Percentiles rank a stretch among this genome's conserved stretches.
Conservation (phyloP, 2,113 vertebrate genomes). For the Actenoides hombroni region DNA sequence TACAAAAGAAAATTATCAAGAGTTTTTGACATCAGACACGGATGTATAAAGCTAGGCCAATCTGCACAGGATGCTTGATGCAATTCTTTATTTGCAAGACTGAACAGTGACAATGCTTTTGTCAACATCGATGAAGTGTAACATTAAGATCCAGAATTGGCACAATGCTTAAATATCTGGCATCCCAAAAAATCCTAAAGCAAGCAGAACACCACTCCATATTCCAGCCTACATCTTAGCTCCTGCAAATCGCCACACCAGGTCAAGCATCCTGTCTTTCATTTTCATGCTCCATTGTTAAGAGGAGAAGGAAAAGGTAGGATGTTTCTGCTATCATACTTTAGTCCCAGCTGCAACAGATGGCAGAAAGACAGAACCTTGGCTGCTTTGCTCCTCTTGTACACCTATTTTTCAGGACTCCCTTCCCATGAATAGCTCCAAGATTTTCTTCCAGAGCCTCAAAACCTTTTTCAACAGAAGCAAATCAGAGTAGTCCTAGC, state of each 20-base stretch:
- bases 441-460: not conserved
- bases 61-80: not conserved
- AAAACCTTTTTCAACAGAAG: not conserved
- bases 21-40: not conserved
- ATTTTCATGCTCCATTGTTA: not conserved
- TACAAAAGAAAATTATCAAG: not conserved
- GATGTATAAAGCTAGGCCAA: not conserved
- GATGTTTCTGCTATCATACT: not conserved
- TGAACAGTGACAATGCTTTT: not conserved
- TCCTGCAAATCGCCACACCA: not conserved
- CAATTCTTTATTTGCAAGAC: not conserved
- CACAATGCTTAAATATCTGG: not conserved
- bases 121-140: not conserved
- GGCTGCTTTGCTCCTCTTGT: accelerated
- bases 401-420: not conserved
- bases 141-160: not conserved
- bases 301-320: not conserved
- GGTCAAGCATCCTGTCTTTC: not conserved
- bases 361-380: not conserved
- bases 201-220: not conserved
- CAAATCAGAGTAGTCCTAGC: not conserved
- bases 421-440: not conserved
- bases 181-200: not conserved
- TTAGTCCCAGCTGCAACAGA: not conserved
- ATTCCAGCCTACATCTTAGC: not conserved